These are phyloP conservation scores for Leptopilina drosophilae DNA, from an alignment of 2,888 invertebrate species.

Conservation along the genomic window DNA sequence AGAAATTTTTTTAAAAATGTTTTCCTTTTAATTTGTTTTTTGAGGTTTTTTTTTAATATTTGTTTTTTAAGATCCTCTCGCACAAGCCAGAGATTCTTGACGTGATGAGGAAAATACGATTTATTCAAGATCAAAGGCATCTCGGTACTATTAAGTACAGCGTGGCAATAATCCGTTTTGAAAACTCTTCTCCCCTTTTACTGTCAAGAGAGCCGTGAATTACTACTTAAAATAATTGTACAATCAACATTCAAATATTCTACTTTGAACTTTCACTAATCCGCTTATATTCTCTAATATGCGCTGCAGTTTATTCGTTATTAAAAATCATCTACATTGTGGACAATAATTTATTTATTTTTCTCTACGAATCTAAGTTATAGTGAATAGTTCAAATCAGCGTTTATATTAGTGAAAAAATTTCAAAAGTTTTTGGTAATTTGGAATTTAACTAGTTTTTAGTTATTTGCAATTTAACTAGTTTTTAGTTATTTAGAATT, in stretches of 20 bases:
- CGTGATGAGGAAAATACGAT: conserved; percentile 61
- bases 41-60: conserved; percentile 47
- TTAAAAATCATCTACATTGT: not conserved
- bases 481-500: no score
- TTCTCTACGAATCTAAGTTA: no score
- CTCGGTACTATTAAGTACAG: conserved; percentile 28
- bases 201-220: conserved; percentile 36
- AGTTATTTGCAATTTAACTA: no score
- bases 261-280: conserved; percentile 28
- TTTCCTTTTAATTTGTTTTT: not conserved
- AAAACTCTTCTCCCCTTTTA: not conserved
- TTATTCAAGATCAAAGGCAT: conserved; percentile 64
- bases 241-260: conserved; percentile 6
- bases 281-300: not conserved
- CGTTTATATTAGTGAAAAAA: no score
- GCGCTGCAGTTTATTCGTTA: not conserved
- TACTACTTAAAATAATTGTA: conserved; percentile 32
- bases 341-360: no score
- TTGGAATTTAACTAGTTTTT: no score
- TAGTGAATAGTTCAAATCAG: no score
- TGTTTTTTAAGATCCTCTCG: conserved; percentile 14
- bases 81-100: conserved; percentile 54
- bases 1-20: no score
- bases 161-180: conserved; percentile 25
- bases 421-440: no score